Evolutionary conservation across 2,113 vertebrate species (phyloP).

Genomic region (Antechinus flavipes): DNA sequence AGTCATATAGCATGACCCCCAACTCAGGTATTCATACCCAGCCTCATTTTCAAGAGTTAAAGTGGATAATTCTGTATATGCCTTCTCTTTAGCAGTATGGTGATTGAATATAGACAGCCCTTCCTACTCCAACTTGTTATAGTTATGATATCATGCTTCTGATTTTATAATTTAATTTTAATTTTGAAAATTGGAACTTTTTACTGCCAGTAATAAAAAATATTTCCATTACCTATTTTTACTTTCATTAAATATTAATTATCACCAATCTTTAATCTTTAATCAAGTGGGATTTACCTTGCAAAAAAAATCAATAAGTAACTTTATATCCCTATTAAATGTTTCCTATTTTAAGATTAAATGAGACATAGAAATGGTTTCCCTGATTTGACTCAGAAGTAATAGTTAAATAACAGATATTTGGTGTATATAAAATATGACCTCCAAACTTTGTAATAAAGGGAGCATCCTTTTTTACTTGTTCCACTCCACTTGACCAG

Average conservation of each 20-base stretch:
- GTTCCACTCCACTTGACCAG: not conserved
- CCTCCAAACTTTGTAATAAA: not conserved
- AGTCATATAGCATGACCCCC: not conserved
- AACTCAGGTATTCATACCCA: not conserved
- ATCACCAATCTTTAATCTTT: not conserved
- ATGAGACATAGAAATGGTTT: not conserved
- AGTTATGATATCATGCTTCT: not conserved
- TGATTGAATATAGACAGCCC: not conserved
- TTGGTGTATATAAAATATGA: not conserved
- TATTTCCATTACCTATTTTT: not conserved
- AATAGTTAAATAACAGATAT: not conserved
- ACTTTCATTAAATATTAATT: not conserved
- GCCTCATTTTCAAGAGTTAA: not conserved
- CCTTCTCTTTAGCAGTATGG: not conserved
- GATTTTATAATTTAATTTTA: not conserved
- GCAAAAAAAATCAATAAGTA: not conserved
- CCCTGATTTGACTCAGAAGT: not conserved
- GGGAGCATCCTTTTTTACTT: not conserved
- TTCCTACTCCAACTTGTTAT: not conserved
- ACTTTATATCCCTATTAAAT: not conserved
- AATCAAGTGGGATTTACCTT: not conserved
- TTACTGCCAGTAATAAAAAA: not conserved
- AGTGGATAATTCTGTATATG: not conserved
- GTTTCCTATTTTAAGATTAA: not conserved
- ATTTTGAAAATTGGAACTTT: not conserved